phyloP scores from a whole-genome alignment of 2,113 vertebrate genomes.

The Ciconia boyciana region DNA sequence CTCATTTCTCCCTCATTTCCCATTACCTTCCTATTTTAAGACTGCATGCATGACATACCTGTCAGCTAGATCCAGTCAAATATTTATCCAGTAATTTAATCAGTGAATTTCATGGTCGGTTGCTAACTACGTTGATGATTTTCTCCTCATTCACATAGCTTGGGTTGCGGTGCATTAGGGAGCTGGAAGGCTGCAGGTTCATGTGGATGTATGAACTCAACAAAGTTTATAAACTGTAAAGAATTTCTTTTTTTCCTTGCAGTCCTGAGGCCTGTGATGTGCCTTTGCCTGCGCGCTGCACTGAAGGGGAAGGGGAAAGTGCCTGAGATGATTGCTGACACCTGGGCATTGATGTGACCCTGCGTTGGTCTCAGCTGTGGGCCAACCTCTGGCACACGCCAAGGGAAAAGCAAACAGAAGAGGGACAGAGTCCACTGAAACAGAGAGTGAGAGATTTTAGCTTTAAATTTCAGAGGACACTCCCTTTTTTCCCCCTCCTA shows the following conservation, averaged over 20 bases:
- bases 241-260: neutral
- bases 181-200: neutral
- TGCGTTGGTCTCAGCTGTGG: neutral
- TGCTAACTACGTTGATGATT: conserved; percentile 5
- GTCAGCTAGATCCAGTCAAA: conserved; percentile 38
- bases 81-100: conserved; percentile 48
- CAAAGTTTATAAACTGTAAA: neutral
- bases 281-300: neutral
- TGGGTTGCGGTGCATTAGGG: neutral
- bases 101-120: conserved; percentile 9
- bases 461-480: neutral
- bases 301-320: neutral
- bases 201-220: neutral
- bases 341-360: neutral
- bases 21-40: conserved; percentile 53
- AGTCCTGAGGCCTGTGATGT: neutral
- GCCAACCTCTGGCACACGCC: neutral
- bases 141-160: neutral
- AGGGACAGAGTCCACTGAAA: neutral
- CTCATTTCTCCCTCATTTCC: conserved; percentile 51
- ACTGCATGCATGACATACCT: conserved; percentile 24
- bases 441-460: neutral
- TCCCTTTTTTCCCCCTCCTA: neutral
- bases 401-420: neutral
- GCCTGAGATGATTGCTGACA: neutral